Conservation (phyloP, 2,888 invertebrate species). For the Acanthoscelides obtectus region DNA sequence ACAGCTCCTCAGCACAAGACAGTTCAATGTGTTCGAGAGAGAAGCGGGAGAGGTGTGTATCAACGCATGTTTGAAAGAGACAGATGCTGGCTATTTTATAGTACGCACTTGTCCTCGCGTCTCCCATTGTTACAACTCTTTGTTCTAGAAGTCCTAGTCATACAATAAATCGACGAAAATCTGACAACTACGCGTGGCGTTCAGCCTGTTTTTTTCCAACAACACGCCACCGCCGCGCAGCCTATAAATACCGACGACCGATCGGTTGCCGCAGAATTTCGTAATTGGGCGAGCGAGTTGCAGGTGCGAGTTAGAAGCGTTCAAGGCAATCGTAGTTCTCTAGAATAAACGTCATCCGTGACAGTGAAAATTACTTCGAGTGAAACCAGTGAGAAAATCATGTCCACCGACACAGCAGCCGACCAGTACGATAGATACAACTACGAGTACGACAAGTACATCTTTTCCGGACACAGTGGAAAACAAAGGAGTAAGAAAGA, state of each 20-base stretch:
- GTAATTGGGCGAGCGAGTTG: not conserved
- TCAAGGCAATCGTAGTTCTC: not conserved
- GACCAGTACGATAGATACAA: conserved; percentile 95
- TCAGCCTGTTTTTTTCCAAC: not conserved
- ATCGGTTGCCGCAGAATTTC: not conserved
- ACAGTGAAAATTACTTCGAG: not conserved
- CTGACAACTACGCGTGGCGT: not conserved
- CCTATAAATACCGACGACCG: not conserved
- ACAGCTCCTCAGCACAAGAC: too few species aligned
- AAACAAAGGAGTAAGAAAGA: conserved; percentile 89
- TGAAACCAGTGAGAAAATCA: not conserved
- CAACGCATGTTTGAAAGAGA: too few species aligned
- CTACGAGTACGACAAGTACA: conserved; percentile 87
- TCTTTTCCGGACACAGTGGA: conserved; percentile 81
- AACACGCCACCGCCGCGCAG: not conserved
- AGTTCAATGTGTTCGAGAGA: too few species aligned
- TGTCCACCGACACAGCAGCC: conserved; percentile 41
- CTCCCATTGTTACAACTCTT: too few species aligned
- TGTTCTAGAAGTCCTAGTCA: not conserved
- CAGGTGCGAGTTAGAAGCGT: not conserved
- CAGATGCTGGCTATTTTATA: too few species aligned
- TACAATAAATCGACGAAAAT: not conserved
- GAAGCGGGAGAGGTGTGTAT: too few species aligned
- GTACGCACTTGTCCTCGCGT: too few species aligned
- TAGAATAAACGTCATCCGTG: not conserved